phyloP scores from a whole-genome alignment of 92 coral and sea anemone species.

The Palythoa grandis region DNA sequence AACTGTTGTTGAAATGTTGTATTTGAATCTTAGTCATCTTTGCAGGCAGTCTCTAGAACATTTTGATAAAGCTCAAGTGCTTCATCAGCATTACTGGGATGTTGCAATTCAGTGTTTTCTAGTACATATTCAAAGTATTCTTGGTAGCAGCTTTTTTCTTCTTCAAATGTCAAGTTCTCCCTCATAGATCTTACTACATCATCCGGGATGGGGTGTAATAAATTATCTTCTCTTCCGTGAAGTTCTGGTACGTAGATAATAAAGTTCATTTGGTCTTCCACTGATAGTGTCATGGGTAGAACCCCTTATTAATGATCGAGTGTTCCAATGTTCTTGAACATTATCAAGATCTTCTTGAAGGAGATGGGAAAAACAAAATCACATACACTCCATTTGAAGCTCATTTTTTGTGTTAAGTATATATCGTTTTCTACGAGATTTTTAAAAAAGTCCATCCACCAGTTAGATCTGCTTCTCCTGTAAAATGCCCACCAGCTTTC shows the following conservation, averaged over 20 bases:
- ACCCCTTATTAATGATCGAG: slow-evolving; percentile 30
- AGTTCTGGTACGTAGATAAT: slow-evolving; percentile 13
- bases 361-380: slow-evolving; percentile 59
- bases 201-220: slow-evolving; percentile 1
- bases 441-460: slow-evolving; percentile 67
- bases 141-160: slow-evolving; percentile 40
- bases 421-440: slow-evolving; percentile 44
- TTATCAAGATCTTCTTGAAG: slow-evolving; percentile 56
- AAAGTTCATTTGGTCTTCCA: slow-evolving; percentile 22
- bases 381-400: slow-evolving; percentile 55
- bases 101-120: slow-evolving; percentile 44
- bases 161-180: slow-evolving; percentile 25
- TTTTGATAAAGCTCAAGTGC: slow-evolving; percentile 51
- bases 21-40: slow-evolving; percentile 31
- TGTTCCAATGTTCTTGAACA: slow-evolving; percentile 37
- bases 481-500: slow-evolving; percentile 45
- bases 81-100: slow-evolving; percentile 49
- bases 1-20: slow-evolving; percentile 16
- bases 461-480: slow-evolving; percentile 51
- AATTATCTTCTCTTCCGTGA: slow-evolving; percentile 30
- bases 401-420: slow-evolving; percentile 52
- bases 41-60: slow-evolving; percentile 44
- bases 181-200: not conserved
- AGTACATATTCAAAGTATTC: slow-evolving; percentile 48
- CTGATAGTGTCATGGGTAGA: slow-evolving; percentile 34